Percentiles rank a stretch among this genome's conserved stretches.
These are phyloP conservation scores for Pseudococcus jackbeardsleyi DNA, from an alignment of 2,888 invertebrate species.

Conservation along the genomic window DNA sequence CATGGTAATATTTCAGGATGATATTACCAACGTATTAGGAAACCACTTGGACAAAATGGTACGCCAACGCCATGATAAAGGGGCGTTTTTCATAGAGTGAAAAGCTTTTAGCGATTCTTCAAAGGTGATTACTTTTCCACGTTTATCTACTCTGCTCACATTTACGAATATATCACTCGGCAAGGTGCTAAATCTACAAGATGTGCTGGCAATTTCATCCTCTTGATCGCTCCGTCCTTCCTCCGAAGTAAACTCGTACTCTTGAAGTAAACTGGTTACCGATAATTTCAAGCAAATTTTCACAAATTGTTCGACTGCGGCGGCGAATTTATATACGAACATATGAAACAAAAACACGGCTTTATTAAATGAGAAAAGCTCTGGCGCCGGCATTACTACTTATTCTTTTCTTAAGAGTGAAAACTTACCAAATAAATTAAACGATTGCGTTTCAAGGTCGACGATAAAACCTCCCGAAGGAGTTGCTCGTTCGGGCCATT, in stretches of 20 bases:
- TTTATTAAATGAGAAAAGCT: not conserved
- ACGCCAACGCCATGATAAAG: slow-evolving; percentile 1
- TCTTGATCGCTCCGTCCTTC: not conserved
- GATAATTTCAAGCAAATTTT: slow-evolving; percentile 30
- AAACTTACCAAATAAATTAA: slow-evolving; percentile 57
- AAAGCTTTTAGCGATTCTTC: slow-evolving; percentile 58
- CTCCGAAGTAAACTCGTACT: slow-evolving; percentile 9
- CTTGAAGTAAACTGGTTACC: slow-evolving; percentile 43
- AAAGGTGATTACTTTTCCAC: slow-evolving; percentile 52
- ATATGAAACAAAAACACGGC: not conserved
- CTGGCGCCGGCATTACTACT: not conserved
- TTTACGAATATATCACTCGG: slow-evolving; percentile 29
- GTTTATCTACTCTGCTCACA: slow-evolving; percentile 43
- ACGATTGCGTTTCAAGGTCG: slow-evolving; percentile 51
- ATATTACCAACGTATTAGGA: not conserved
- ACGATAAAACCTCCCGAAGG: slow-evolving; percentile 12
- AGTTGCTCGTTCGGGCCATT: slow-evolving; percentile 4
- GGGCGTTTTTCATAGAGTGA: slow-evolving; percentile 49
- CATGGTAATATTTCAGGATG: not conserved
- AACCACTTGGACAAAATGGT: not conserved
- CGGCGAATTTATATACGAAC: not conserved
- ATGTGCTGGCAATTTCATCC: not conserved
- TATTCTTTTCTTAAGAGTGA: not conserved
- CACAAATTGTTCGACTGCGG: slow-evolving; percentile 28
- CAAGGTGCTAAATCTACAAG: slow-evolving; percentile 49